These are phyloP conservation scores for Synanceia verrucosa DNA, from an alignment of 2,797 vertebrate species.

Conservation along the genomic window DNA sequence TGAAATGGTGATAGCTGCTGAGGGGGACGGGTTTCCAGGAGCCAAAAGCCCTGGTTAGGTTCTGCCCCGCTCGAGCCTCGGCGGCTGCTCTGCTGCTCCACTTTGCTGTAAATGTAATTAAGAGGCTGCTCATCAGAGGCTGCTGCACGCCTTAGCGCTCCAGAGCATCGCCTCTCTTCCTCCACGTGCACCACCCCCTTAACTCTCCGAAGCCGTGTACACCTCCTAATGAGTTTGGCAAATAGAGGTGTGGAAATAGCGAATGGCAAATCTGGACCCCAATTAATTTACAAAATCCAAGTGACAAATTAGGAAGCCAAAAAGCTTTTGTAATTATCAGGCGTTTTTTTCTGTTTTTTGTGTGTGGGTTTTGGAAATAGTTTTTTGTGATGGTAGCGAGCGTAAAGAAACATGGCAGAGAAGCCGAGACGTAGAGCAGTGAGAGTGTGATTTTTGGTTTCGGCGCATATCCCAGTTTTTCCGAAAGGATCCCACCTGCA, in stretches of 20 bases:
- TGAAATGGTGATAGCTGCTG: constrained; percentile 53
- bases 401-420: constrained; percentile 3
- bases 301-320: constrained; percentile 44
- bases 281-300: constrained; percentile 58
- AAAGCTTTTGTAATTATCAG: constrained; percentile 46
- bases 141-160: constrained; percentile 60
- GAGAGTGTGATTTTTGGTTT: constrained; percentile 45
- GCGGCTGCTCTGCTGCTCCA: constrained; percentile 67
- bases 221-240: constrained; percentile 69
- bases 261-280: constrained; percentile 52
- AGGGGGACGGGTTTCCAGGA: constrained; percentile 57
- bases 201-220: constrained; percentile 38
- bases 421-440: constrained; percentile 5
- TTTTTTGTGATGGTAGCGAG: constrained; percentile 18
- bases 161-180: constrained; percentile 54
- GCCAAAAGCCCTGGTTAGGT: constrained; percentile 60
- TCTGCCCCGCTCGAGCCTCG: constrained; percentile 57
- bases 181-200: constrained; percentile 20
- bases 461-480: constrained; percentile 49
- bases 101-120: constrained; percentile 82
- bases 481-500: constrained; percentile 69
- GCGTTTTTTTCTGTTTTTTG: constrained; percentile 6
- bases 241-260: constrained; percentile 54
- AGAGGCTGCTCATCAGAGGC: constrained; percentile 74
- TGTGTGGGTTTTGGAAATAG: constrained; percentile 2